These are phyloP conservation scores for Turdus rufiventris DNA, from an alignment of 2,113 vertebrate species.

Conservation along the genomic window DNA sequence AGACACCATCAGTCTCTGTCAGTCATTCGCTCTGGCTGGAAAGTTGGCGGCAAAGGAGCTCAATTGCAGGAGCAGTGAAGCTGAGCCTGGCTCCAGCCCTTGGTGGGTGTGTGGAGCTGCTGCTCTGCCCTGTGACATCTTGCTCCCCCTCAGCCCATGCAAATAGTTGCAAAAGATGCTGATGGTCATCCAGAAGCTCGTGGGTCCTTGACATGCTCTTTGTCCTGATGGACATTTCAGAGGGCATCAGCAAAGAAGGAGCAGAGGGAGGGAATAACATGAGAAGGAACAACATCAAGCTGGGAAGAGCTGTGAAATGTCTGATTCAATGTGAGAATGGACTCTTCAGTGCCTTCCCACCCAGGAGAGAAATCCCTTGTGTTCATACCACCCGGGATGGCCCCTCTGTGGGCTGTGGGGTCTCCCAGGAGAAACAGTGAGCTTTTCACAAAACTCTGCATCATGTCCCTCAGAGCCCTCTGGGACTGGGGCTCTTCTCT, in stretches of 20 bases:
- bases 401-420: rapidly evolving
- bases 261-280: background rate
- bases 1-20: conserved; percentile 61
- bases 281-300: background rate
- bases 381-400: background rate
- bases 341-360: background rate
- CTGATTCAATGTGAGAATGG: background rate
- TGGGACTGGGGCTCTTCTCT: rapidly evolving
- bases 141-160: rapidly evolving
- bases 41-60: background rate
- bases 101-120: background rate
- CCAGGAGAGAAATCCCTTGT: background rate
- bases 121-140: background rate
- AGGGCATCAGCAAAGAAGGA: background rate
- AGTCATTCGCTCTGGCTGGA: background rate
- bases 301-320: background rate
- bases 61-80: background rate
- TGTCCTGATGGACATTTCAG: background rate
- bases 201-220: background rate
- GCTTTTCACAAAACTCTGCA: background rate
- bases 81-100: background rate
- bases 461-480: background rate
- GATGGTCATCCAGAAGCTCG: rapidly evolving
- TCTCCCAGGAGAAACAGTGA: background rate
- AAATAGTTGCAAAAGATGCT: background rate